Base-by-base conservation (phyloP, 2,797 vertebrate genomes). In the Austrolebias charrua region DNA sequence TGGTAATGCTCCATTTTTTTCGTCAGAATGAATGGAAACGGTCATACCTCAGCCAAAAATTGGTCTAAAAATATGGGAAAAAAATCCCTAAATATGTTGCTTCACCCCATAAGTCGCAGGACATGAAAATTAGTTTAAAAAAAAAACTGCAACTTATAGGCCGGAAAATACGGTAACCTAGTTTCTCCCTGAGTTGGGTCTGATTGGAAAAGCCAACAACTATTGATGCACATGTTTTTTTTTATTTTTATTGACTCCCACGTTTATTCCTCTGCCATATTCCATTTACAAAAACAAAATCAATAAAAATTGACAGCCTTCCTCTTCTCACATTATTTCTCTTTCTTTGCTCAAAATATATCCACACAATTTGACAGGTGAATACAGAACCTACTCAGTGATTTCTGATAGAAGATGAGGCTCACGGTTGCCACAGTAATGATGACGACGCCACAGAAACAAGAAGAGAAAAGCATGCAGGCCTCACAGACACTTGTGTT, bases 341-440 rank as follows among this genome's bases (percentile, higher is more conserved):
- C 69, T 73, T 73, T 73, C 60, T 71, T 66, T 58, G 56, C 6
- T 53, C 70, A 62, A 63, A 80, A 73, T 11, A 55, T 60, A 73
- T 71, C 54, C 58, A 58, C 55, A 66, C 52, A 50, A 51, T 19
- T 60, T 60, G 69, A 73, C 54, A 68, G 62, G 70, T 49, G 60
- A 63, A 79, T 52, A 59, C 67, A 81, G 68, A 74, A 61, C 55
- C 42, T 70, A 46, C 66, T 74, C 60, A 45, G 63, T 55, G 73
- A 67, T 58, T 48, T 6, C 19, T 49, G 48, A 58, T 46, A 19
- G 65, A 69, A 65, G 43, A 6, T 52, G 68, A 81, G 83, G 86
- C 59, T 86, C 81, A 83, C 63, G 71, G 62, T 47, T 5, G 14
- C 58, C 44, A 45, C 53, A 47, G 53, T 75, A 66, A 82, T 71